Conservation (phyloP, 2,888 invertebrate species). For the Ennomos erosarius region DNA sequence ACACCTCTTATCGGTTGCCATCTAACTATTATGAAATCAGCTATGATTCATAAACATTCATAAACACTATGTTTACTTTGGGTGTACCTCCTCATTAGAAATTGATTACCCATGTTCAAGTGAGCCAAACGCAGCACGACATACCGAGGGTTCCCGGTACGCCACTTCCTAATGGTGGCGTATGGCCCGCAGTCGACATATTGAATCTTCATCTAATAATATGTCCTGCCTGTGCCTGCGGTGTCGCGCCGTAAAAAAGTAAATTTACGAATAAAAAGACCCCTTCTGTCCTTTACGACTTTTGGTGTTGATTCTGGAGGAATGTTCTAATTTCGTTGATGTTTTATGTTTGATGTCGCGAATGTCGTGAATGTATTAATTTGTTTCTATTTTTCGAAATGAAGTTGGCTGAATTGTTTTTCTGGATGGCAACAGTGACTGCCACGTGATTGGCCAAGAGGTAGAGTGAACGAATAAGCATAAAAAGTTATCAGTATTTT, state of each 20-base stretch:
- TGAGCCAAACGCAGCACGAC: conserved; percentile 56
- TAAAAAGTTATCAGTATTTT: too few relatives aligned
- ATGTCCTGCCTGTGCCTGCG: conserved; percentile 63
- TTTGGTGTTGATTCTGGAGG: conserved; percentile 29
- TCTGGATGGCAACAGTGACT: too few relatives aligned
- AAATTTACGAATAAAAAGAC: conserved; percentile 53
- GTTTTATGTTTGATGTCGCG: conserved; percentile 9
- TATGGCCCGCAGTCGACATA: conserved; percentile 66
- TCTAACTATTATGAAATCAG: too few relatives aligned
- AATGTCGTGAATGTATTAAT: background rate
- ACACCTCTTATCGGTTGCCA: too few relatives aligned
- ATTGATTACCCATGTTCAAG: conserved; percentile 27
- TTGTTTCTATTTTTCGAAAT: too few relatives aligned
- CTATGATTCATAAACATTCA: too few relatives aligned
- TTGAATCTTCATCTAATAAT: conserved; percentile 79
- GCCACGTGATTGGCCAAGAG: too few relatives aligned
- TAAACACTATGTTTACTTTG: too few relatives aligned
- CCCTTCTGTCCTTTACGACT: conserved; percentile 37
- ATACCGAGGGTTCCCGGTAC: conserved; percentile 77
- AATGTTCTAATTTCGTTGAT: conserved; percentile 22
- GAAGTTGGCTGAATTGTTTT: too few relatives aligned
- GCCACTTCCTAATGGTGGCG: conserved; percentile 80
- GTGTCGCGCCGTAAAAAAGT: conserved; percentile 60
- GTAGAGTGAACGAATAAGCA: too few relatives aligned
- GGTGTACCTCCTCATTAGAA: background rate